Evolutionary conservation across 2,113 vertebrate genomes (phyloP).

Genomic region (Orycteropus afer): DNA sequence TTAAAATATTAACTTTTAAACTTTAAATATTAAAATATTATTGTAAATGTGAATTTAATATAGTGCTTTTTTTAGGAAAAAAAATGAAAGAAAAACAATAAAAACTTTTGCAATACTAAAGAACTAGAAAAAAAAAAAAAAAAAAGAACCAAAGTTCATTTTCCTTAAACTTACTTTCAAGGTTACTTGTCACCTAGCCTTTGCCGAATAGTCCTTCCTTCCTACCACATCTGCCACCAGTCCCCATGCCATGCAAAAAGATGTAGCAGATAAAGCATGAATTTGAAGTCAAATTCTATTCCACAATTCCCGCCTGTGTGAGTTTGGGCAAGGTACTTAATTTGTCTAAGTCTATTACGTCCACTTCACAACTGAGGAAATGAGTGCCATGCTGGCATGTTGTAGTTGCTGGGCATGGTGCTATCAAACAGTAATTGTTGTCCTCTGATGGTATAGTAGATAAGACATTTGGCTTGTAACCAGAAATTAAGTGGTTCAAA

Average conservation of each 20-base stretch:
- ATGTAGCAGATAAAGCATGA: constrained; percentile 1
- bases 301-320: background rate
- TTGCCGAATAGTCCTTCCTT: background rate
- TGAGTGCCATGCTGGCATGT: too few species aligned
- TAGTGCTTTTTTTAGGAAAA: background rate
- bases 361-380: constrained; percentile 37
- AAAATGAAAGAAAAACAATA: background rate
- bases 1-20: too few species aligned
- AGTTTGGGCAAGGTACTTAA: constrained; percentile 41
- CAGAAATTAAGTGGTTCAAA: too few species aligned
- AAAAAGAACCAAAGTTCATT: background rate
- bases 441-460: too few species aligned
- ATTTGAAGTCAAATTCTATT: constrained; percentile 19
- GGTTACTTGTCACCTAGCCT: background rate
- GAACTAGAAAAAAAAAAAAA: constrained; percentile 27
- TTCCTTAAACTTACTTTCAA: background rate
- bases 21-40: constrained; percentile 1
- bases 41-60: constrained; percentile 46
- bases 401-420: too few species aligned
- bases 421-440: background rate
- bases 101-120: background rate
- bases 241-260: background rate
- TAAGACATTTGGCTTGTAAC: too few species aligned
- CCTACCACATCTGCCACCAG: background rate
- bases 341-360: background rate